A percentile compares a stretch with the other conserved stretches of the same genome.
Evolutionary conservation across 1,140 invertebrate genomes (phyloP).

Genomic region (Adoxophyes honmai): DNA sequence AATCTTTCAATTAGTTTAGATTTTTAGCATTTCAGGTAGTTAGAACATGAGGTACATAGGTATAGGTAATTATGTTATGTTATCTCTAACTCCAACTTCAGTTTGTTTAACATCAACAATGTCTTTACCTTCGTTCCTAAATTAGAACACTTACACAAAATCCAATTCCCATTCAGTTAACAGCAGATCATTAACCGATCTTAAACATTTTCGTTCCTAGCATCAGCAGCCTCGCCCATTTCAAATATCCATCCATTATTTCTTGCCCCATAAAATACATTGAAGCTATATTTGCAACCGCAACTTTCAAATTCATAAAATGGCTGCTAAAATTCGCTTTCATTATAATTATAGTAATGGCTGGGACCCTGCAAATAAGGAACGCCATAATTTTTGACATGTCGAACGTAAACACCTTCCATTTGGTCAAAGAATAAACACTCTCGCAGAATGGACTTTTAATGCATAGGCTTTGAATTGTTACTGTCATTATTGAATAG

Average conservation of each 20-base stretch:
- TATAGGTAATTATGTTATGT: too few relatives aligned
- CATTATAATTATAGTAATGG: slow-evolving; percentile 54
- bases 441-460: too few relatives aligned
- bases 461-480: too few relatives aligned
- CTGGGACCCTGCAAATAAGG: slow-evolving; percentile 45
- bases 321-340: slow-evolving; percentile 45
- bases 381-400: slow-evolving; percentile 59
- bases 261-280: slow-evolving; percentile 12
- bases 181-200: neutral
- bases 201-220: neutral
- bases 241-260: neutral
- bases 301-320: slow-evolving; percentile 51
- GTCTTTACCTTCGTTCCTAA: too few relatives aligned
- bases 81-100: too few relatives aligned
- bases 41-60: too few relatives aligned
- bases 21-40: too few relatives aligned
- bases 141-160: too few relatives aligned
- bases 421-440: slow-evolving; percentile 34
- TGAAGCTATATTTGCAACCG: slow-evolving; percentile 40
- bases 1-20: too few relatives aligned
- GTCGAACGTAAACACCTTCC: slow-evolving; percentile 56
- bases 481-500: too few relatives aligned
- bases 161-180: too few relatives aligned
- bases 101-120: too few relatives aligned
- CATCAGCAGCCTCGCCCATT: neutral